Evolutionary conservation across 1,140 invertebrate species (phyloP).

Genomic region (Aradophagus sp.): DNA sequence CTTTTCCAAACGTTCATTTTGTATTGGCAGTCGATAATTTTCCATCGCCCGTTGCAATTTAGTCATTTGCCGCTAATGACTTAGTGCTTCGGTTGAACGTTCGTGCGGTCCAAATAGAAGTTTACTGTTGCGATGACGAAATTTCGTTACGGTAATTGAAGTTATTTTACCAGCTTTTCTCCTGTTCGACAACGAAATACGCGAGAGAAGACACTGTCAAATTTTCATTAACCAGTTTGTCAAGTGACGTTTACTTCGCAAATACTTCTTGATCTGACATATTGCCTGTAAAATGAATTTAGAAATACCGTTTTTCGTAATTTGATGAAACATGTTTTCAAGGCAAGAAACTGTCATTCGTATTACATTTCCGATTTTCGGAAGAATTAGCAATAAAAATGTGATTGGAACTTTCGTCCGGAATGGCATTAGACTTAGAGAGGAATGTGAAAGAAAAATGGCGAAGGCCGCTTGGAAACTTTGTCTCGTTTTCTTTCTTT

Average conservation of each 20-base stretch:
- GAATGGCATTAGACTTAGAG: neutral
- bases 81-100: constrained; percentile 6
- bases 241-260: too few relatives aligned
- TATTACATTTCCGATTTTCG: too few relatives aligned
- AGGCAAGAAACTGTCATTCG: too few relatives aligned
- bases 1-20: too few relatives aligned
- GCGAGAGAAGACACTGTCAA: constrained; percentile 1
- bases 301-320: too few relatives aligned
- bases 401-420: too few relatives aligned
- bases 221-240: neutral
- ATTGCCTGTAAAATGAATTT: too few relatives aligned
- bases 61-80: constrained; percentile 35
- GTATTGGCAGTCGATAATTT: constrained; percentile 25
- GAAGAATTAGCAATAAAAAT: too few relatives aligned
- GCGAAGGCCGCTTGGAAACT: too few relatives aligned
- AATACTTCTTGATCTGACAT: too few relatives aligned
- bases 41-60: constrained; percentile 20
- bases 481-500: neutral
- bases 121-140: constrained; percentile 29
- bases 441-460: constrained; percentile 1
- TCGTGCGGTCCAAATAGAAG: constrained; percentile 18
- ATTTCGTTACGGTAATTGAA: constrained; percentile 24
- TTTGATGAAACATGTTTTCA: too few relatives aligned
- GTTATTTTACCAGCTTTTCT: constrained; percentile 1
- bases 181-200: neutral